Evolutionary conservation across 2,888 invertebrate genomes (phyloP), one percentile per base, ranked within the genome.

Genomic region (Athrips mouffetella): DNA sequence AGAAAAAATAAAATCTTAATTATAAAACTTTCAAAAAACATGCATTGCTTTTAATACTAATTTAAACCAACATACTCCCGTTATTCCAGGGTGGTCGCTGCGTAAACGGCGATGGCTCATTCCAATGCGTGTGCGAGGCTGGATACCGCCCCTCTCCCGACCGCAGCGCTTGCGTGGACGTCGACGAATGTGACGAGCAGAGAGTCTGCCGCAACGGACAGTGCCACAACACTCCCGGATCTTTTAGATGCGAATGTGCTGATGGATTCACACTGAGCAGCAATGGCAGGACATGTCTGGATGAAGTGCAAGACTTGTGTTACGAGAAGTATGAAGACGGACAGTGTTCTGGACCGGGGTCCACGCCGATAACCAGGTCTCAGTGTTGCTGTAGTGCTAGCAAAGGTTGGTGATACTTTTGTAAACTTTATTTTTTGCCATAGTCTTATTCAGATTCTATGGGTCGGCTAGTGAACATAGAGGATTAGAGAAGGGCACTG

Each of bases 51-150:
- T n/a, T n/a, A n/a, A n/a, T n/a, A n/a, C n/a, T n/a, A n/a, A n/a
- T n/a, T n/a, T n/a, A n/a, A n/a, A n/a, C n/a, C n/a, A n/a, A n/a
- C n/a, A n/a, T n/a, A n/a, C n/a, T n/a, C n/a, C n/a, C n/a, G 1
- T 35, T 3, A 7, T 23, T 23, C 68, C 89, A 92, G 73, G 95
- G 95, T 25, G 96, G 96, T 0, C 90, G 91, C 10, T 96, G 96
- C 73, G 89, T 94, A 48, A 96, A 96, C 80, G 92, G 93, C n/a
- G 89, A 92, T 18, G 96, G 96, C 0, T 95, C 95, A 0, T 96
- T 95, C 85, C 91, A 90, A 30, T 96, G 96, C 79, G 93, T 94
- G 60, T 96, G 96, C 76, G 93, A 94, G 49, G 90, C 91, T 3
- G 96, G 96, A 7, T 95, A 94, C 80, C 90, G 92, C 0, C 90